These are phyloP conservation scores for Siniperca chuatsi DNA, from an alignment of 2,113 vertebrate species.

Conservation along the genomic window DNA sequence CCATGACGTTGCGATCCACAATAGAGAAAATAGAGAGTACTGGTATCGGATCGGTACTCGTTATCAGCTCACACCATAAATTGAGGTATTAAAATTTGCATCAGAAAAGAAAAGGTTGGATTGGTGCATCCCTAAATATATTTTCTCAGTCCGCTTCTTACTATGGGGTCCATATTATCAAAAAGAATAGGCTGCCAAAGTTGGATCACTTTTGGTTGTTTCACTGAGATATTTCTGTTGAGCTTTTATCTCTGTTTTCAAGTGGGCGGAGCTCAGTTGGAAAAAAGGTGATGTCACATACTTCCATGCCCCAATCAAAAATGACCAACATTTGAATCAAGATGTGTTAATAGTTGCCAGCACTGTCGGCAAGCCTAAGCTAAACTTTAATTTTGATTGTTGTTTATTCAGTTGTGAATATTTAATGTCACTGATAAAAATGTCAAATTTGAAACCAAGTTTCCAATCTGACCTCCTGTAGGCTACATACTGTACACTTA, in stretches of 20 bases:
- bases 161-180: background rate
- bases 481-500: background rate
- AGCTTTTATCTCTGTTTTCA: background rate
- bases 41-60: background rate
- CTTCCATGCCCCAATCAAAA: background rate
- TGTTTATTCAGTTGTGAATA: background rate
- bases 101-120: background rate
- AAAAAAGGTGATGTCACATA: background rate
- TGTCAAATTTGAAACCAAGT: background rate
- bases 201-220: background rate
- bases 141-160: constrained; percentile 12
- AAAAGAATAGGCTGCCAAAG: background rate
- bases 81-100: background rate
- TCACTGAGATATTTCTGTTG: background rate
- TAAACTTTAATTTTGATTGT: background rate
- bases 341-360: background rate
- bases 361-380: background rate
- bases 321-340: background rate
- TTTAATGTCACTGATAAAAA: background rate
- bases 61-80: background rate
- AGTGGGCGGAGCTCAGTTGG: background rate
- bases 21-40: background rate
- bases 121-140: background rate
- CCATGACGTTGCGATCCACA: background rate
- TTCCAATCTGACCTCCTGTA: background rate